These are phyloP conservation scores for Mythimna impura DNA, from an alignment of 2,888 invertebrate genomes.

Conservation along the genomic window DNA sequence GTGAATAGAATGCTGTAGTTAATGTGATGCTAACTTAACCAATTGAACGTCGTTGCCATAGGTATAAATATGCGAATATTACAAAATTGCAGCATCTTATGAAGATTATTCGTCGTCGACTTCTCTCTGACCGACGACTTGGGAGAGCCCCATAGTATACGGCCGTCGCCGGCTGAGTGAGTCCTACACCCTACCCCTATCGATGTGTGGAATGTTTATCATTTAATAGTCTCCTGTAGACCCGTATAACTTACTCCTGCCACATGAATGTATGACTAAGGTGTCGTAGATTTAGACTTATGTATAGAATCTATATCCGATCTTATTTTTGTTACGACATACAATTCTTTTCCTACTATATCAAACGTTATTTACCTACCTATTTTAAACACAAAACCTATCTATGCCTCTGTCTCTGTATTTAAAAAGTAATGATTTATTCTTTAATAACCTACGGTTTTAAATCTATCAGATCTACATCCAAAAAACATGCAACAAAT, in stretches of 20 bases:
- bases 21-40: slow-evolving; percentile 80
- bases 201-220: slow-evolving; percentile 88
- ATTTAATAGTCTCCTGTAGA: slow-evolving; percentile 73
- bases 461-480: not conserved
- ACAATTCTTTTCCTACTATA: slow-evolving; percentile 43
- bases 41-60: slow-evolving; percentile 87
- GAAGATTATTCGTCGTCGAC: slow-evolving; percentile 94
- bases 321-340: slow-evolving; percentile 40
- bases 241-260: slow-evolving; percentile 69
- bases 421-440: slow-evolving; percentile 11
- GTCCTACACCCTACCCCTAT: slow-evolving; percentile 84
- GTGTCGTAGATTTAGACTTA: slow-evolving; percentile 76
- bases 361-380: slow-evolving; percentile 17
- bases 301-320: slow-evolving; percentile 55
- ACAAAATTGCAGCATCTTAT: slow-evolving; percentile 93
- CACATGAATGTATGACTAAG: slow-evolving; percentile 73
- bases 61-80: slow-evolving; percentile 90
- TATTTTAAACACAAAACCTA: slow-evolving; percentile 8
- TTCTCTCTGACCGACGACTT: slow-evolving; percentile 91
- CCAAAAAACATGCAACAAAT: slow-evolving; percentile 47
- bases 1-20: slow-evolving; percentile 46
- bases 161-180: slow-evolving; percentile 88
- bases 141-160: slow-evolving; percentile 87
- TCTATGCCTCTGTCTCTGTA: not conserved
- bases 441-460: not conserved